phyloP scores from a whole-genome alignment of 2,113 vertebrate species.

The Mus musculus region DNA sequence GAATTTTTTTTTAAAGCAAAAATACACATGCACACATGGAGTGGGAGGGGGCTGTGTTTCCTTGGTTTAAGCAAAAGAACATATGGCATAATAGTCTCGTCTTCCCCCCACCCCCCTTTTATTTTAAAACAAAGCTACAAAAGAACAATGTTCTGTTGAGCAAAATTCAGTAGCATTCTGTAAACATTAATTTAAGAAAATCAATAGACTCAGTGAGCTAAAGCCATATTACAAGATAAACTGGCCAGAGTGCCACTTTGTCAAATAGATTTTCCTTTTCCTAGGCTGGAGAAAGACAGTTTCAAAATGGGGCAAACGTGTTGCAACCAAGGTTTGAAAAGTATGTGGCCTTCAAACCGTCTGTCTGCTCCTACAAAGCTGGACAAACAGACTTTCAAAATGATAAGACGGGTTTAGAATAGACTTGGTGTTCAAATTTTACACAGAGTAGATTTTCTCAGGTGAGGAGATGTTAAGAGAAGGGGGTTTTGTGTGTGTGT shows the following conservation, averaged over 20 bases:
- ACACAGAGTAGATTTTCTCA: constrained; percentile 82
- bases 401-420: constrained; percentile 88
- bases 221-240: constrained; percentile 94
- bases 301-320: constrained; percentile 91
- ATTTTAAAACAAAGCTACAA: constrained; percentile 88
- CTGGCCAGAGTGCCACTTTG: constrained; percentile 91
- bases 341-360: constrained; percentile 92
- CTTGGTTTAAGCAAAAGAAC: constrained; percentile 87
- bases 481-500: constrained; percentile 60
- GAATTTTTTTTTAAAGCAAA: constrained; percentile 73
- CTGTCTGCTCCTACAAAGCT: constrained; percentile 89
- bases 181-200: constrained; percentile 94
- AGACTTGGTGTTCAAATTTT: constrained; percentile 86
- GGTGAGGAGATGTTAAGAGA: constrained; percentile 59
- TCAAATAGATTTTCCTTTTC: constrained; percentile 94
- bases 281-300: constrained; percentile 93
- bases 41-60: constrained; percentile 72
- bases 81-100: constrained; percentile 85
- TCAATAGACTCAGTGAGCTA: constrained; percentile 92
- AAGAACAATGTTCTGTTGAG: constrained; percentile 91
- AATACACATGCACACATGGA: not conserved
- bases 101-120: not conserved
- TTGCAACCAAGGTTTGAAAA: constrained; percentile 94
- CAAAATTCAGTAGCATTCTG: constrained; percentile 91
- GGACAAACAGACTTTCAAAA: constrained; percentile 91